phyloP scores from a whole-genome alignment of 2,113 vertebrate genomes.

The Corapipo altera region DNA sequence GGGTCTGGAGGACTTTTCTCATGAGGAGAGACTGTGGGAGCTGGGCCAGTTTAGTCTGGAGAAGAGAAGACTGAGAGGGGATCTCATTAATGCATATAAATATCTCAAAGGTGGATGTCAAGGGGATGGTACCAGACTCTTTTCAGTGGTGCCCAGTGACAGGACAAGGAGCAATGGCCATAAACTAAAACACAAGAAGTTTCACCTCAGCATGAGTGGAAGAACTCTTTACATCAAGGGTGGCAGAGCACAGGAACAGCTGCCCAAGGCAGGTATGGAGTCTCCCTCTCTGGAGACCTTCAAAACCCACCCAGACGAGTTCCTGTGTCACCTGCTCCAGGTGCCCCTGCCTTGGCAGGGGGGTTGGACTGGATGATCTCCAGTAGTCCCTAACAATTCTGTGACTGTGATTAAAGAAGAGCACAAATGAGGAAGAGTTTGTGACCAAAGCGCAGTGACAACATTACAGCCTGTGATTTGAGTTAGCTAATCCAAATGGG shows the following conservation, averaged over 20 bases:
- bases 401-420: not conserved
- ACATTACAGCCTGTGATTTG: not conserved
- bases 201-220: not conserved
- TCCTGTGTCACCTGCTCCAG: not conserved
- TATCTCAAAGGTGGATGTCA: not conserved
- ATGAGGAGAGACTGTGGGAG: not conserved
- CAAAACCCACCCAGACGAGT: not conserved
- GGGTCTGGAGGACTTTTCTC: not conserved
- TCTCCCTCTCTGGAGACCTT: not conserved
- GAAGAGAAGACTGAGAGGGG: not conserved
- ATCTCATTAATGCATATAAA: not conserved
- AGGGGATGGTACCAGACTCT: rapidly evolving
- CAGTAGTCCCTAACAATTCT: not conserved
- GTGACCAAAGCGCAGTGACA: not conserved
- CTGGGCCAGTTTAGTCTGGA: not conserved
- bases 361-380: not conserved
- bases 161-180: not conserved
- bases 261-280: not conserved
- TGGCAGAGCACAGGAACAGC: not conserved
- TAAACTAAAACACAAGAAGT: not conserved
- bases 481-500: not conserved
- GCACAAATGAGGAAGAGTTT: not conserved
- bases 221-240: not conserved
- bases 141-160: not conserved
- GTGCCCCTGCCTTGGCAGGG: not conserved